Base-by-base conservation (phyloP, 1,140 invertebrate genomes). In the Phthorimaea operculella region DNA sequence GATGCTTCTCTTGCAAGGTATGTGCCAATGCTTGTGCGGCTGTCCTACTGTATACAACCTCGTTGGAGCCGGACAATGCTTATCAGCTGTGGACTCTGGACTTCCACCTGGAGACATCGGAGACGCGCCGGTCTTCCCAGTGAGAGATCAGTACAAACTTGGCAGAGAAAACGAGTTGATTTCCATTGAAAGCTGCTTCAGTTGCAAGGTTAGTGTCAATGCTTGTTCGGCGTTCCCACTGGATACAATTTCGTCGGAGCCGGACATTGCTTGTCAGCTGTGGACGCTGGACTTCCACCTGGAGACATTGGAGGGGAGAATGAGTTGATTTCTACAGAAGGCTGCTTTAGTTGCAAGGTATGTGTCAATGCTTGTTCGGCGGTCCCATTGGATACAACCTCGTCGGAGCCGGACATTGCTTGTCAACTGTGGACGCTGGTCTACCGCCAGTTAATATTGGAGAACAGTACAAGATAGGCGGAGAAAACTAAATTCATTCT, bases 331-430 rank as follows among this genome's bases (percentile, higher is more conserved):
- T 92, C 92, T 1, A 95, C 93, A 0, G 94, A 97, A 84, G 94
- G 94, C 5, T 96, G 95, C 83, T 96, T 96, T 85, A 92, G 93
- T 14, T 97, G 94, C 87, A 94, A 95, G 87, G 92, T 94, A 74
- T 54, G 57, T n/a, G n/a, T 34, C 52, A 48, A 16, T 39, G n/a
- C n/a, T n/a, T n/a, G n/a, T n/a, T n/a, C n/a, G n/a, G n/a, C n/a
- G n/a, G n/a, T 17, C 94, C 94, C 0, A 87, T 88, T 42, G 94
- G 94, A 21, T 96, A 95, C 83, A 91, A 92, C 68, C 86, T 89
- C 56, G 90, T 93, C 61, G 92, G 91, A 64, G 86, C 90, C 80
- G 94, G 94, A 1, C 94, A 96, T 72, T 96, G 94, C 73, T 83
- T 96, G 14, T 90, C 92, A 0, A 94, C 93, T 0, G 90, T 94